Evolutionary conservation across 1,140 invertebrate genomes (phyloP).

Genomic region (Drosophila cardini): DNA sequence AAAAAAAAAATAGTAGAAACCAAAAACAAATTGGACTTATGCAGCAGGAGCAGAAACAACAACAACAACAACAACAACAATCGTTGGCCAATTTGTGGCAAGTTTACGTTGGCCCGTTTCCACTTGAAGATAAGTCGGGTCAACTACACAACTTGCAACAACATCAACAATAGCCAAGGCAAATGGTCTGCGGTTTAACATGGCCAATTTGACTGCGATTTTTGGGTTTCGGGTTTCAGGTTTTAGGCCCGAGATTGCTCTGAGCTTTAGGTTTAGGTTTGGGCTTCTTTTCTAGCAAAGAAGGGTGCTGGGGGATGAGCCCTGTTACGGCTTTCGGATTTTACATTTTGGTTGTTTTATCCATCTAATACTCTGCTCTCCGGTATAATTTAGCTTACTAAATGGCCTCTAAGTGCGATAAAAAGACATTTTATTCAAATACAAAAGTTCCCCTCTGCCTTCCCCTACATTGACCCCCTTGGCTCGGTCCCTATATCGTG

Average conservation of each 20-base stretch:
- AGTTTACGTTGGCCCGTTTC: slow-evolving; percentile 74
- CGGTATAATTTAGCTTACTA: slow-evolving; percentile 77
- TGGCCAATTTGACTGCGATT: slow-evolving; percentile 81
- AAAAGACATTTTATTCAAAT: slow-evolving; percentile 81
- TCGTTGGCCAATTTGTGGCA: slow-evolving; percentile 76
- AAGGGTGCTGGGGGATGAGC: background rate
- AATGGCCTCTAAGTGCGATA: slow-evolving; percentile 81
- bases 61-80: slow-evolving; percentile 50
- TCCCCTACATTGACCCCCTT: background rate
- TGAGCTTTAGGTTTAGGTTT: slow-evolving; percentile 41
- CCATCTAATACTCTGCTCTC: slow-evolving; percentile 56
- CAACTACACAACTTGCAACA: slow-evolving; percentile 77
- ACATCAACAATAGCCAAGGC: slow-evolving; percentile 61
- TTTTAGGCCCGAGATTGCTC: slow-evolving; percentile 20
- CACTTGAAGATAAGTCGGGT: slow-evolving; percentile 57
- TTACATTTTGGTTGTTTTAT: slow-evolving; percentile 32
- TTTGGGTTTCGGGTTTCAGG: slow-evolving; percentile 47
- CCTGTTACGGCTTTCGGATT: slow-evolving; percentile 6
- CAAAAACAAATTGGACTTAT: slow-evolving; percentile 81
- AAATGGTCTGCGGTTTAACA: slow-evolving; percentile 78
- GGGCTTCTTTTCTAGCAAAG: slow-evolving; percentile 6
- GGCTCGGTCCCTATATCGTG: slow-evolving; percentile 6
- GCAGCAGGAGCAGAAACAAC: slow-evolving; percentile 52
- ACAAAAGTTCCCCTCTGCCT: background rate
- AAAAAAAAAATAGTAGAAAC: slow-evolving; percentile 39